Evolutionary conservation across 2,797 vertebrate genomes (phyloP).

Genomic region (Nasua narica): DNA sequence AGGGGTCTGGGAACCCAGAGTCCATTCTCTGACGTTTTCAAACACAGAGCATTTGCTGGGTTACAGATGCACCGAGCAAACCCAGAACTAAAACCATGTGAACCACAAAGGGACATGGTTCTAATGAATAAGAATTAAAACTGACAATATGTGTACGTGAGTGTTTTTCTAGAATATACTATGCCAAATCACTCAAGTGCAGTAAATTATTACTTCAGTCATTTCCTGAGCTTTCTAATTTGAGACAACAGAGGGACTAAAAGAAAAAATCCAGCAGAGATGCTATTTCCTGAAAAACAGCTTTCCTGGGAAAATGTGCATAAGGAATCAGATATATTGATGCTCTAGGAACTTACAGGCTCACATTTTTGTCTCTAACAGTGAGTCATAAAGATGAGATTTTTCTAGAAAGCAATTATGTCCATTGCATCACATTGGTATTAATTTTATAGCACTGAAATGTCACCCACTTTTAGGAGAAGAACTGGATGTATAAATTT

Average conservation of each 20-base stretch:
- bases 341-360: constrained; percentile 39
- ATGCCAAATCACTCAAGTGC: not conserved
- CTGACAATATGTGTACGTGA: not conserved
- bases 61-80: not conserved
- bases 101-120: not conserved
- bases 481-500: constrained; percentile 53
- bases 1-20: not conserved
- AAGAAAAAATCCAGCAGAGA: constrained; percentile 7
- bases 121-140: not conserved
- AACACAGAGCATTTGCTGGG: not conserved
- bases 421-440: constrained; percentile 49
- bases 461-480: constrained; percentile 60
- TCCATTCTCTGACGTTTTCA: not conserved
- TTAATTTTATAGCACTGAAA: constrained; percentile 68
- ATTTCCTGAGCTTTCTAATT: constrained; percentile 53
- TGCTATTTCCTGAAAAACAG: constrained; percentile 15
- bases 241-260: not conserved
- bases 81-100: not conserved
- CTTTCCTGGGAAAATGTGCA: constrained; percentile 33
- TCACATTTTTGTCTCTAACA: constrained; percentile 36
- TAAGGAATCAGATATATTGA: constrained; percentile 8
- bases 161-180: not conserved
- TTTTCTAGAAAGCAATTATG: constrained; percentile 73
- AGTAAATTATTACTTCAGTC: not conserved
- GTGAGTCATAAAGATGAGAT: constrained; percentile 56